phyloP scores from a whole-genome alignment of 1,140 invertebrate species.

The Drosophila neocordata region DNA sequence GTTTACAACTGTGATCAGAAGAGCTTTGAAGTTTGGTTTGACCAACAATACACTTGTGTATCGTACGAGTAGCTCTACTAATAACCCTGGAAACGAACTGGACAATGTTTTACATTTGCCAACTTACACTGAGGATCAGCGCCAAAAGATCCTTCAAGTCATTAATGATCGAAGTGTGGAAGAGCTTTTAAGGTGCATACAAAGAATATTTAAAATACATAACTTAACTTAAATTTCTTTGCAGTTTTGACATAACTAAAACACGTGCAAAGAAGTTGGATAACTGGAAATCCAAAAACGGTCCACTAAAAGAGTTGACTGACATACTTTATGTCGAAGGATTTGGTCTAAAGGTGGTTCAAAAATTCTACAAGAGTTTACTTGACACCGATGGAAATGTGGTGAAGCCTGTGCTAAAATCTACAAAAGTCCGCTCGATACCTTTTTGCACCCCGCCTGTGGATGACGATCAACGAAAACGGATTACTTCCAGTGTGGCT shows the following conservation, averaged over 20 bases:
- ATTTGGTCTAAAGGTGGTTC: constrained; percentile 64
- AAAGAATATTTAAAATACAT: background rate
- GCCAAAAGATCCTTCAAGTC: constrained; percentile 41
- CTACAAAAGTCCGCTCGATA: constrained; percentile 22
- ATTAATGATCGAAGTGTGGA: constrained; percentile 48
- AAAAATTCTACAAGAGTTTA: constrained; percentile 71
- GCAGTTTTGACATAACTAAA: constrained; percentile 75
- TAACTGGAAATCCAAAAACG: constrained; percentile 61
- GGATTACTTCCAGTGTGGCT: constrained; percentile 55
- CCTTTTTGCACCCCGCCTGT: constrained; percentile 65
- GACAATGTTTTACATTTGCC: constrained; percentile 23
- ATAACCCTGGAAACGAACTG: background rate
- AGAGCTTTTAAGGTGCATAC: constrained; percentile 49
- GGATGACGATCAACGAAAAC: constrained; percentile 42
- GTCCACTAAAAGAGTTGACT: constrained; percentile 43
- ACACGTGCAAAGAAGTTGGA: constrained; percentile 55
- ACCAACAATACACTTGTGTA: background rate
- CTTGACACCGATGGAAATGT: constrained; percentile 18
- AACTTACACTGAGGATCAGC: constrained; percentile 42
- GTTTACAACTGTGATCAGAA: background rate
- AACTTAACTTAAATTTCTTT: background rate
- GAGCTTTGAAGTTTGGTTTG: background rate
- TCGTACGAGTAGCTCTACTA: background rate
- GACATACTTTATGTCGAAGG: constrained; percentile 74
- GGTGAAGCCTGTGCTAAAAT: background rate